A percentile compares a stretch with the other conserved stretches of the same genome.
These are phyloP conservation scores for Artibeus lituratus DNA, from an alignment of 2,797 vertebrate genomes.

Conservation along the genomic window DNA sequence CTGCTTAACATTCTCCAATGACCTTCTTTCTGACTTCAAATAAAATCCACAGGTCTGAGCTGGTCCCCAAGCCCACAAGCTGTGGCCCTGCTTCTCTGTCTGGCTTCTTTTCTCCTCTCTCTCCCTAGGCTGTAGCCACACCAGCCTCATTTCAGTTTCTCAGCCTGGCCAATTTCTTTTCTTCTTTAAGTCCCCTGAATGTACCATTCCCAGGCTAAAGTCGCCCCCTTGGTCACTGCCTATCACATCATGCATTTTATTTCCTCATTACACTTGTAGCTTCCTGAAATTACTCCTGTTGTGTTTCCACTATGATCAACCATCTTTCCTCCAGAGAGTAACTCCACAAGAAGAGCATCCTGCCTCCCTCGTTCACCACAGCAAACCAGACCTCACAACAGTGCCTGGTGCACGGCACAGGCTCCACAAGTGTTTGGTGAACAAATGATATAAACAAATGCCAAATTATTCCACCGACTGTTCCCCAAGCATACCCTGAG, in stretches of 20 bases:
- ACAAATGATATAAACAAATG: not conserved
- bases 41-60: not conserved
- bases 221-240: not conserved
- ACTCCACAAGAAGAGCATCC: not conserved
- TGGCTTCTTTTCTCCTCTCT: not conserved
- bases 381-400: not conserved
- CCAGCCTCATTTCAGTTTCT: not conserved
- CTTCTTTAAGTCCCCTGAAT: not conserved
- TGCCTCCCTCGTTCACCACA: not conserved
- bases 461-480: not conserved
- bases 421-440: not conserved
- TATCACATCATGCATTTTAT: not conserved
- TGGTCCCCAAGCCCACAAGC: not conserved
- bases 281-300: not conserved
- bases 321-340: not conserved
- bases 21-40: not conserved
- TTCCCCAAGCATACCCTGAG: not conserved
- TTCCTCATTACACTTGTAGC: not conserved
- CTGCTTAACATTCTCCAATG: not conserved
- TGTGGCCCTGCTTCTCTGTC: not conserved
- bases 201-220: not conserved
- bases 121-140: not conserved
- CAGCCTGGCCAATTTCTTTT: not conserved
- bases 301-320: not conserved
- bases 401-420: not conserved